Evolutionary conservation across 53 echinoderm and acorn worm genomes (phyloP), one percentile per base, ranked within the genome.

Genomic region (Crossaster papposus): DNA sequence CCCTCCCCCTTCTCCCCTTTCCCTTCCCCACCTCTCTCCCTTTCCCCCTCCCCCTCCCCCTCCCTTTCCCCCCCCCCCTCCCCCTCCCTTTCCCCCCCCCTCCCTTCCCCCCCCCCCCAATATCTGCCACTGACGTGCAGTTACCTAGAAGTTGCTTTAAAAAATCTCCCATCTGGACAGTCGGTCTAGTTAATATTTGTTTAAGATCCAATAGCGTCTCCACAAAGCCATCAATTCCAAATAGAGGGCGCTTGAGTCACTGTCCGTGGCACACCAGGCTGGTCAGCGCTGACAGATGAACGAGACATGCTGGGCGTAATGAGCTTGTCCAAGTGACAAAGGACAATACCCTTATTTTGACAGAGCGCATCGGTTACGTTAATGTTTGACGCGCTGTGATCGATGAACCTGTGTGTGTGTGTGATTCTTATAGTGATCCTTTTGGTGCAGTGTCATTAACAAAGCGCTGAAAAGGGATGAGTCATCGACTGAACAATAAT

Each of bases 251-350:
- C 24, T 81, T 81, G 63, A 64, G 36, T 74, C 36, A 1, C 33
- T 3, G 34, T 36, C 75, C 33, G 36, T 36, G 36, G n/a, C n/a
- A n/a, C n/a, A n/a, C n/a, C 36, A 34, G 44, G 44, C 75, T n/a
- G 35, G 24, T 74, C 75, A 74, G 75, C 36, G 22, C 34, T 74
- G 75, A 74, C 75, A 74, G 75, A 74, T 22, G 75, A 33, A 35
- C 58, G 22, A 71, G 71, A 71, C 71, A 28, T 10, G 4, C 71
- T 4, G 23, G 23, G 23, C 32, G 71, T 44, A 79, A 79, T 79
- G 51, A 79, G 51, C 75, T 38, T 36, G 31, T 68, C 33, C 22
- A 54, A 85, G 34, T 85, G 85, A 85, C 54, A 85, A 85, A 71
- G 72, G 58, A 73, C 73, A 33, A 34, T 34, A 51, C 30, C 71